Conservation (phyloP, 2,113 vertebrate genomes). For the Triplophysa tibetana region DNA sequence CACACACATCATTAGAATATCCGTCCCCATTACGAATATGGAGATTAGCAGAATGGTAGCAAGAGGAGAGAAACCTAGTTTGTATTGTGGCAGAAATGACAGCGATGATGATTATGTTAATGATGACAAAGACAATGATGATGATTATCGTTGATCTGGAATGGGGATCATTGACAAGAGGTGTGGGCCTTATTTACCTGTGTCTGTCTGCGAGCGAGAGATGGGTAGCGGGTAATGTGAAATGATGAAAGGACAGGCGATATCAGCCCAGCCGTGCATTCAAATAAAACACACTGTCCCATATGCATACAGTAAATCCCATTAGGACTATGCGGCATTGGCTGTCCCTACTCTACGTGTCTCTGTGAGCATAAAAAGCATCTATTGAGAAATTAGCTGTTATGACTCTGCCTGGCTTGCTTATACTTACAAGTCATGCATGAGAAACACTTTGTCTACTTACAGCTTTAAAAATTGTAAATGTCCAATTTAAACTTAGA, state of each 20-base stretch:
- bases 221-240: constrained; percentile 48
- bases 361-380: not conserved
- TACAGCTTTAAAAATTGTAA: no score
- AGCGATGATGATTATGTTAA: constrained; percentile 56
- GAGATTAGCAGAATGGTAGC: constrained; percentile 49
- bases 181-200: constrained; percentile 47
- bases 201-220: constrained; percentile 50
- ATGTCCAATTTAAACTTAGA: no score
- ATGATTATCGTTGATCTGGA: constrained; percentile 62
- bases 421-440: no score
- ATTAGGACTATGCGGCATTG: not conserved
- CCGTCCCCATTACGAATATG: constrained; percentile 68
- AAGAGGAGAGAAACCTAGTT: constrained; percentile 53
- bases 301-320: constrained; percentile 8
- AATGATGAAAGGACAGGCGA: constrained; percentile 43
- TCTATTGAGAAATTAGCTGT: not conserved
- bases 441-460: not conserved
- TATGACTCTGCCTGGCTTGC: not conserved
- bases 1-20: constrained; percentile 79
- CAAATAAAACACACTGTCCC: constrained; percentile 27
- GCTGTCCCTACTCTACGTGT: constrained; percentile 20
- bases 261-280: constrained; percentile 29
- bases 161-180: constrained; percentile 56
- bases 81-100: constrained; percentile 53
- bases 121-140: constrained; percentile 55